phyloP scores from a whole-genome alignment of 2,113 vertebrate genomes.

The Oncorhynchus clarkii region DNA sequence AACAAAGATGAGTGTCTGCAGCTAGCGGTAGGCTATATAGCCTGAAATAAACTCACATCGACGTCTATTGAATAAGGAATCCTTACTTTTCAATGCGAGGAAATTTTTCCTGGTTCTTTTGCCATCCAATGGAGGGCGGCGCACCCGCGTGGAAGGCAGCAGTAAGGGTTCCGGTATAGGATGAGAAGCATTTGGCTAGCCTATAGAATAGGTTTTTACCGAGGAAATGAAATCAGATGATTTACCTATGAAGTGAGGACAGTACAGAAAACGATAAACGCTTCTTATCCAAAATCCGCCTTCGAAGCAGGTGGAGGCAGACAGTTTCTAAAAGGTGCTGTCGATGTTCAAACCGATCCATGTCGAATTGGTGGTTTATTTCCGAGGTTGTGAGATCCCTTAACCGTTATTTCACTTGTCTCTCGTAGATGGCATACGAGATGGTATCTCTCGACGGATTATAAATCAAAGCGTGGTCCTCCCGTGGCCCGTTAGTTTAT shows the following conservation, averaged over 20 bases:
- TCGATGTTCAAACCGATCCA: conserved; percentile 36
- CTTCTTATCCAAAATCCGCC: conserved; percentile 13
- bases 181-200: no score
- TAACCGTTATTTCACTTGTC: background rate
- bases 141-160: conserved; percentile 39
- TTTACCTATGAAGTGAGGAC: background rate
- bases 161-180: conserved; percentile 21
- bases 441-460: conserved; percentile 5
- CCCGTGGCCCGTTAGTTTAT: conserved; percentile 31
- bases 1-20: background rate
- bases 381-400: conserved; percentile 57
- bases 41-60: conserved; percentile 1
- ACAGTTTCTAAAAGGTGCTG: conserved; percentile 30
- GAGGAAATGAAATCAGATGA: conserved; percentile 8
- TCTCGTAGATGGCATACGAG: conserved; percentile 1
- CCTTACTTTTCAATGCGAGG: conserved; percentile 53
- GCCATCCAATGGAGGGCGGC: conserved; percentile 34
- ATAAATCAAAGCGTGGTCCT: conserved; percentile 31
- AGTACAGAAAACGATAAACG: conserved; percentile 38
- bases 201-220: conserved; percentile 11
- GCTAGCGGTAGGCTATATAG: background rate
- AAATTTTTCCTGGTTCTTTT: conserved; percentile 21
- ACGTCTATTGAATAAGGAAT: conserved; percentile 26
- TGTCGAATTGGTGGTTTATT: conserved; percentile 53
- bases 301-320: conserved; percentile 10